A percentile compares a stretch with the other conserved stretches of the same genome.
These are phyloP conservation scores for Andricus curvator DNA, from an alignment of 2,888 invertebrate genomes.

Conservation along the genomic window DNA sequence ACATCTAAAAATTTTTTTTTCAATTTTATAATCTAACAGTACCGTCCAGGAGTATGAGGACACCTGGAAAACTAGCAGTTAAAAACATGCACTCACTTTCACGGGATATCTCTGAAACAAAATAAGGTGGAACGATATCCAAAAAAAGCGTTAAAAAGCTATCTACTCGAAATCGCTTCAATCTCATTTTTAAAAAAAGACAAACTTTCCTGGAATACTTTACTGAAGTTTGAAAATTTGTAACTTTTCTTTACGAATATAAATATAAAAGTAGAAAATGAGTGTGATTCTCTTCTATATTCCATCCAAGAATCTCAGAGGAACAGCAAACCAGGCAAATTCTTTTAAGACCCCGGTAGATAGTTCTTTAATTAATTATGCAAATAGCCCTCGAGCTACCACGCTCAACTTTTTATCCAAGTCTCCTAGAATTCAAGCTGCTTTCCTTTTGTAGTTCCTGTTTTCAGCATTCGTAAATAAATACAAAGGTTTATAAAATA, in stretches of 20 bases:
- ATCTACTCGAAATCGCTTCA: background rate
- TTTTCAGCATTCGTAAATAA: constrained; percentile 20
- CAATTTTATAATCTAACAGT: background rate
- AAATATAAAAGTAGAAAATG: background rate
- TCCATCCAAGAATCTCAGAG: constrained; percentile 41
- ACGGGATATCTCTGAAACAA: no score
- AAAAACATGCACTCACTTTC: no score
- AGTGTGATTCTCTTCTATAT: constrained; percentile 33
- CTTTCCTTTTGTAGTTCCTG: constrained; percentile 22
- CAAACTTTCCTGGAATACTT: background rate
- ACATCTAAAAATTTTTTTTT: background rate
- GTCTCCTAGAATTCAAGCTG: constrained; percentile 40
- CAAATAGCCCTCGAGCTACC: constrained; percentile 72
- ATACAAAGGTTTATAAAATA: constrained; percentile 31
- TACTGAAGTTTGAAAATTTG: background rate
- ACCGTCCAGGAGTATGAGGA: no score
- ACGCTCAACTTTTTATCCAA: constrained; percentile 70
- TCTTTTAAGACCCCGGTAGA: constrained; percentile 71
- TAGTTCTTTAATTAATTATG: constrained; percentile 76
- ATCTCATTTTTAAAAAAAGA: background rate
- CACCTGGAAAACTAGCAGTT: no score
- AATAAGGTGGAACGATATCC: no score
- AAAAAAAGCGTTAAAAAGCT: no score
- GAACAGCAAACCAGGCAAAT: constrained; percentile 63
- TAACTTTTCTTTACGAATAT: background rate